These are phyloP conservation scores for Scleropages formosus DNA, from an alignment of 2,797 vertebrate species.

Conservation along the genomic window DNA sequence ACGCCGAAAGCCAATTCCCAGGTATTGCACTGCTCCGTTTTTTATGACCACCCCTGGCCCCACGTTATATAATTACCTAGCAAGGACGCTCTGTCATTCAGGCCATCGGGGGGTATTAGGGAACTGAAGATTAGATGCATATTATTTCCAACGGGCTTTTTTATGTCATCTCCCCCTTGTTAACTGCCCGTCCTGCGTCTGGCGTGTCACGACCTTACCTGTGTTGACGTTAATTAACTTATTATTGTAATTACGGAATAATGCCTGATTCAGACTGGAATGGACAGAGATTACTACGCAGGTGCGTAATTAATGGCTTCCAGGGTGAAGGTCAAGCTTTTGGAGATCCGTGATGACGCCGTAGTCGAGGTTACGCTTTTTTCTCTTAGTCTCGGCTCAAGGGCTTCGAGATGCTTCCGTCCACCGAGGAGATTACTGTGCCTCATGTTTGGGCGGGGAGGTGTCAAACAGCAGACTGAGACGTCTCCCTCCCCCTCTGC, in stretches of 20 bases:
- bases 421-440: not conserved
- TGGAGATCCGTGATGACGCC: slow-evolving; percentile 43
- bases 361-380: not conserved
- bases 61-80: slow-evolving; percentile 72
- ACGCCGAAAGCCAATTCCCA: slow-evolving; percentile 71
- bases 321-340: slow-evolving; percentile 64
- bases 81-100: slow-evolving; percentile 78
- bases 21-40: slow-evolving; percentile 76
- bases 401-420: not conserved
- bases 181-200: slow-evolving; percentile 49
- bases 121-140: slow-evolving; percentile 38
- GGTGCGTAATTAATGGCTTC: slow-evolving; percentile 63
- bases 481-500: not conserved
- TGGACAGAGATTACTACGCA: slow-evolving; percentile 51
- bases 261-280: slow-evolving; percentile 56
- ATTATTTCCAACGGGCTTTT: slow-evolving; percentile 43
- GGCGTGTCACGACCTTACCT: slow-evolving; percentile 61
- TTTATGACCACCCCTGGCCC: slow-evolving; percentile 64
- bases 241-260: slow-evolving; percentile 69
- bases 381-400: not conserved
- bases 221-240: slow-evolving; percentile 69
- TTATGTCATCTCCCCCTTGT: slow-evolving; percentile 44
- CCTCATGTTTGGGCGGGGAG: not conserved
- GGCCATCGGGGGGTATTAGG: slow-evolving; percentile 39
- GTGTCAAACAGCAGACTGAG: not conserved